A percentile compares a stretch with the other conserved stretches of the same genome.
Conservation (phyloP, 2,888 invertebrate species). For the Megaustenia siamemsis region DNA sequence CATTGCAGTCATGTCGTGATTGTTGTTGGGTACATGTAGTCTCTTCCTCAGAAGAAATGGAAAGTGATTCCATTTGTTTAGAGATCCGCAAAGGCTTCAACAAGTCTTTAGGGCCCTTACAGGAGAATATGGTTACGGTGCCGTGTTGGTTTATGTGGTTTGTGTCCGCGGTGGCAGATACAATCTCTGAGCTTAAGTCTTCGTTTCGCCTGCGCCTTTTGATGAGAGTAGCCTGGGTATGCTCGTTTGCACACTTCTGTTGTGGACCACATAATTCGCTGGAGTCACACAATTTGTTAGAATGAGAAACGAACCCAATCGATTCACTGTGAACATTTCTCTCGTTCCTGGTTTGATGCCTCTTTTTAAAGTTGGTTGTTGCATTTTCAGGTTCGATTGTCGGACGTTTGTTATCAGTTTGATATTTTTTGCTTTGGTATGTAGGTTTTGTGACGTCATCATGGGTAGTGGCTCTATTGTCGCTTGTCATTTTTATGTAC, state of each 20-base stretch:
- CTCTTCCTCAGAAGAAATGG: not conserved
- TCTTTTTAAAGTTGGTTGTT: not conserved
- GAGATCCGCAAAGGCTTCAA: not conserved
- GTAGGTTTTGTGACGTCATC: too few relatives aligned
- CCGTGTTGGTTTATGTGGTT: not conserved
- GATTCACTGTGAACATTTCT: not conserved
- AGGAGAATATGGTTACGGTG: too few relatives aligned
- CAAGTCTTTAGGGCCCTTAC: not conserved
- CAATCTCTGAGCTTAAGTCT: not conserved
- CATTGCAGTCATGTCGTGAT: not conserved
- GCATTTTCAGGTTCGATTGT: not conserved
- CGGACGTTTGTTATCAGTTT: not conserved
- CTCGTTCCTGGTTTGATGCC: not conserved
- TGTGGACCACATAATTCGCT: too few relatives aligned
- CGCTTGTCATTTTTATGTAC: not conserved
- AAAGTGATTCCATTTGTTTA: not conserved
- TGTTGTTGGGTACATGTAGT: not conserved
- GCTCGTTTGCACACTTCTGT: not conserved
- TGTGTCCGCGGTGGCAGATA: not conserved
- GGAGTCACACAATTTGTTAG: not conserved
- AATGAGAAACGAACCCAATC: not conserved
- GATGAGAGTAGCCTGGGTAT: too few relatives aligned
- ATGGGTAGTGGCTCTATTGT: not conserved
- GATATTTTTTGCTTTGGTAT: not conserved
- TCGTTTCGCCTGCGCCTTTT: not conserved